A percentile compares a stretch with the other conserved stretches of the same genome.
These are phyloP conservation scores for Cantharis flavilabris DNA, from an alignment of 2,888 invertebrate species.

Conservation along the genomic window DNA sequence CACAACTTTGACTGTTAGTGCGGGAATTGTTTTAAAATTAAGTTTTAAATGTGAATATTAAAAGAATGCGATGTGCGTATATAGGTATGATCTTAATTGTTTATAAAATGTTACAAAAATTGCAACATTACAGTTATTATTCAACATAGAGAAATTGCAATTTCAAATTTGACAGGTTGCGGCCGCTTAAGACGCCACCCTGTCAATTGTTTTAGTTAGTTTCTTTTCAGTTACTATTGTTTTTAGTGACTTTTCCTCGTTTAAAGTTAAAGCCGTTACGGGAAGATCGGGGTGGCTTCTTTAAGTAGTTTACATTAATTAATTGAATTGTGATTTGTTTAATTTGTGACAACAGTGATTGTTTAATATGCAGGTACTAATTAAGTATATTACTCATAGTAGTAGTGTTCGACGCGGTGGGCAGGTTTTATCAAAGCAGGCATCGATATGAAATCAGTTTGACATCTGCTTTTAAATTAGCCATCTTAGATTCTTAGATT, in stretches of 20 bases:
- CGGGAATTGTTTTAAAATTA: background rate
- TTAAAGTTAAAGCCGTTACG: background rate
- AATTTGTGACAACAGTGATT: background rate
- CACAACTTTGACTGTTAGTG: background rate
- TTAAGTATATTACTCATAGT: too few species aligned
- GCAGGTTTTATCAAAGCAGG: background rate
- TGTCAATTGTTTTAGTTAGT: background rate
- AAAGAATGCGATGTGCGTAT: background rate
- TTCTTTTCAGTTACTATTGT: background rate
- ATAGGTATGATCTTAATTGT: too few species aligned
- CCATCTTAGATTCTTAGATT: too few species aligned
- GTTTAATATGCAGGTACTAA: too few species aligned
- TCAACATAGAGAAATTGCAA: background rate
- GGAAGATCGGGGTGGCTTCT: background rate
- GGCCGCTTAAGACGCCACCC: background rate
- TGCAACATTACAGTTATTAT: background rate
- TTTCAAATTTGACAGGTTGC: background rate
- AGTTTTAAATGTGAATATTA: background rate
- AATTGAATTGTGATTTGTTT: too few species aligned
- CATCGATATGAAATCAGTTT: too few species aligned
- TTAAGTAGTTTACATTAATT: too few species aligned
- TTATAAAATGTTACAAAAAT: background rate
- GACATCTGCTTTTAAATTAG: too few species aligned
- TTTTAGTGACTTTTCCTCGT: too few species aligned
- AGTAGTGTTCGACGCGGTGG: too few species aligned